Evolutionary conservation across 1,140 invertebrate species (phyloP).

Genomic region (Zaprionus nigranus): DNA sequence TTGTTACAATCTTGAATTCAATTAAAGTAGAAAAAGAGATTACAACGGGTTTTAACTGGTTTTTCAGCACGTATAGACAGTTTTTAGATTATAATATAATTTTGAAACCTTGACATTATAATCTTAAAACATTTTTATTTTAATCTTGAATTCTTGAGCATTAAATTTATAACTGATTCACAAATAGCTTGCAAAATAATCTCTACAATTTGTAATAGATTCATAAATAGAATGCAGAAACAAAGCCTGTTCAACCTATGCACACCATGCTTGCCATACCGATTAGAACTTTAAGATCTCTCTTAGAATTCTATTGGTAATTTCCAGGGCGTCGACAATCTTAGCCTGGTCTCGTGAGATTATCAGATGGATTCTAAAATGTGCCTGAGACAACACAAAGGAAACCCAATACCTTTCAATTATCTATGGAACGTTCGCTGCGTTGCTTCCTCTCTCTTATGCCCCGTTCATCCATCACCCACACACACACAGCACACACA

Average conservation of each 20-base stretch:
- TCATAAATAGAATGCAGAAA: background rate
- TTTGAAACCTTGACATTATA: background rate
- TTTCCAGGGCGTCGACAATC: background rate
- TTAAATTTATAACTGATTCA: background rate
- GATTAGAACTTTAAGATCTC: background rate
- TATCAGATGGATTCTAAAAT: background rate
- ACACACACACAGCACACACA: background rate
- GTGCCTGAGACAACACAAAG: conserved; percentile 11
- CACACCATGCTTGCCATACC: background rate
- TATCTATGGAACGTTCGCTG: background rate
- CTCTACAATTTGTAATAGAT: background rate
- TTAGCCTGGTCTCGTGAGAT: background rate
- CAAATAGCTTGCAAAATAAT: background rate
- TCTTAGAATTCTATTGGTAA: background rate
- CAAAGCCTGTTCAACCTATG: no score
- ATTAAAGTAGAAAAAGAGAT: no score
- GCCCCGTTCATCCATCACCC: conserved; percentile 2
- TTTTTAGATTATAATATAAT: background rate
- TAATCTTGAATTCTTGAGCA: background rate
- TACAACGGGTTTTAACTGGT: no score
- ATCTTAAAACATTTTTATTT: background rate
- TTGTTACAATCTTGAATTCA: no score
- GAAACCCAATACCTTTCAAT: conserved; percentile 17
- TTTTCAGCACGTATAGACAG: no score
- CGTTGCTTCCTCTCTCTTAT: background rate